These are phyloP conservation scores for Caenorhabditis sp. DNA, from an alignment of 2,888 invertebrate genomes.

Conservation along the genomic window DNA sequence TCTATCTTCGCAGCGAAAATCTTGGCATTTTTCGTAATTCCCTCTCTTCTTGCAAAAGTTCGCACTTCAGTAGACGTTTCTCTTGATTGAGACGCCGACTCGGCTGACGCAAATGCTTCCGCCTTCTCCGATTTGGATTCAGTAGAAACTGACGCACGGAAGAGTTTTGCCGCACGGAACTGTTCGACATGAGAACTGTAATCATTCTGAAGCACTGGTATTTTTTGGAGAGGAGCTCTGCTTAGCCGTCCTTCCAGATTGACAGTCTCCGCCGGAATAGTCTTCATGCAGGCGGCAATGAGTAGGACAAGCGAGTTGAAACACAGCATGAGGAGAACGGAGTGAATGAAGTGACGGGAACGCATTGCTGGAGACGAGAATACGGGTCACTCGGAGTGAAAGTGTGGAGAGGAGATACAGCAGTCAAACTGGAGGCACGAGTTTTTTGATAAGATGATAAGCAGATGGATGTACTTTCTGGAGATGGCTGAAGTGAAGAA, in stretches of 20 bases:
- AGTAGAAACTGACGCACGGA: neutral
- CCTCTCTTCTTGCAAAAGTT: conserved; percentile 19
- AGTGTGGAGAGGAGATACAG: conserved; percentile 34
- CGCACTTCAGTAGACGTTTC: too few relatives aligned
- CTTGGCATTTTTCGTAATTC: conserved; percentile 15
- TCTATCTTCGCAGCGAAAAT: conserved; percentile 33
- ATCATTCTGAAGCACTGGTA: conserved; percentile 23
- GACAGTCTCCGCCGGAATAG: conserved; percentile 23
- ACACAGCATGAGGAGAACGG: conserved; percentile 35
- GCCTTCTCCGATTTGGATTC: neutral
- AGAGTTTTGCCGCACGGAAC: conserved; percentile 36
- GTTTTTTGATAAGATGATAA: conserved; percentile 36
- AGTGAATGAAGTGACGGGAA: conserved; percentile 30
- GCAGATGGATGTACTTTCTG: conserved; percentile 39
- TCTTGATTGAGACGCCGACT: too few relatives aligned
- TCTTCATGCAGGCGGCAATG: conserved; percentile 33
- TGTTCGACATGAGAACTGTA: conserved; percentile 42
- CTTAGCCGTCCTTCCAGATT: neutral
- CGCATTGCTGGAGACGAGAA: conserved; percentile 31
- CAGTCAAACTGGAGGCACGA: conserved; percentile 1
- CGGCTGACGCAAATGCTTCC: neutral
- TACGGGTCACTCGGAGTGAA: conserved; percentile 44
- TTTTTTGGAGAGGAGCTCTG: conserved; percentile 19
- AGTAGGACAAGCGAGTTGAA: conserved; percentile 39
- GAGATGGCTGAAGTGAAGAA: neutral